Base-by-base conservation (phyloP, 2,797 vertebrate species). In the Tiaroga cobitis region DNA sequence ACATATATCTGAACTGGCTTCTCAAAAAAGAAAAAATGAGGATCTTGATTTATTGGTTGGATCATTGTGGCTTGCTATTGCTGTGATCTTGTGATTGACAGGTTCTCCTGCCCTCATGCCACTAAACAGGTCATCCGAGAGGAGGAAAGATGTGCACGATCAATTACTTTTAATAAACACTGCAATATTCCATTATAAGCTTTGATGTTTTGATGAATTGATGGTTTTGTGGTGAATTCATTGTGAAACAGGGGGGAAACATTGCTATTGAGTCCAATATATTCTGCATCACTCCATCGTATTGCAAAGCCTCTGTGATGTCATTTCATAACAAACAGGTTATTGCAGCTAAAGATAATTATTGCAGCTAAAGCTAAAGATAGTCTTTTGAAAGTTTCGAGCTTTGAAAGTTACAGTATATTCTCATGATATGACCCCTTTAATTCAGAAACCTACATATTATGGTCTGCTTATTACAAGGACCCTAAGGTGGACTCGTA, bases 401-500 rank as follows among this genome's bases (percentile, higher is more conserved):
- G 73, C 19, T 75, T 51, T 56, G 21, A 56, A 56, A 56, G 49
- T 56, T 54, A 16, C 61, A 63, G 61, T 63, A 51, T 34, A 34
- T 37, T 54, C 73, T 75, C 32, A 24, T 37, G 73, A 37, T 24
- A 24, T 54, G 32, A 76, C 49, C 49, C 21, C 49, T 76, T 76
- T 76, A 37, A 76, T 76, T 76, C 32, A 56, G 74, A 76, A n/a
- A 69, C 76, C 69, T 39, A 51, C 34, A 39, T 37, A 76, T 56
- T 76, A 76, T 80, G 29, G 19, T 67, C 5, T 15, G 7, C 78
- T 67, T 21, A 80, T 65, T 79, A 79, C 37, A 46, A 67, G 61
- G 56, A 46, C 26, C 39, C 19, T 61, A 34, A 26, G 13, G 7
- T 61, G 37, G 26, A 26, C 24, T 37, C 29, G 10, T 54, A 51